Evolutionary conservation across 2,797 vertebrate genomes (phyloP), one percentile per base, ranked within the genome.

Genomic region (Poeciliopsis presidionis): DNA sequence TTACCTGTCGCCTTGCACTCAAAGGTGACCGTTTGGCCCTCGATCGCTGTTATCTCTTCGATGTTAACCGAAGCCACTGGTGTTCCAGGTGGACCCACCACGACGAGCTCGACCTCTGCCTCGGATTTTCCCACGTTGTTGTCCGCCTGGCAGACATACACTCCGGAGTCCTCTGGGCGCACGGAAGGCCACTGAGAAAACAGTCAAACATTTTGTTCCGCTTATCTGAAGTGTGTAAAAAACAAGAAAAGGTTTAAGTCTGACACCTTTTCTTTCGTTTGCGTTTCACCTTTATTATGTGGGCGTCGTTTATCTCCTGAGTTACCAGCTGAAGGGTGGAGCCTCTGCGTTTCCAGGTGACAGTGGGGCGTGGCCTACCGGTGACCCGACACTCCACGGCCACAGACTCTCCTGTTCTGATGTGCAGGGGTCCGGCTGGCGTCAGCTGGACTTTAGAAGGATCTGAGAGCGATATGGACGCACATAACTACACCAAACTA

Each of bases 1-100:
- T 20, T 85, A 99, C 98, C 98, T 59, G 85, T 96, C 80, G 97
- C 97, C 0, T 75, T 89, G 88, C 98, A 99, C 83, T 88, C 90
- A 83, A 99, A 94, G 0, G 90, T 96, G 74, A 97, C 95, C 0
- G 92, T 95, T 16, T 95, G 95, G 65, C 97, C 98, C 0, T 97
- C 96, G 80, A 97, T 93, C 16, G 94, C 95, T 0, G 94, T 96
- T 80, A 97, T 80, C 0, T 96, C 85, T 0, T 93, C 76, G 0
- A 90, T 22, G 41, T 88, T 92, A 0, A 95, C 96, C 0, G 91
- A 95, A 28, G 96, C 96, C 78, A 94, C 84, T 0, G 98, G 98
- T 0, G 90, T 87, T 0, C 20, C 82, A 0, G 82, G 84, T 0
- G 90, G 92, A 0, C 90, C 91, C 79, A 95, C 96, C 61, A 98